Conservation (phyloP, 2,888 invertebrate species). For the Scrobipalpa costella region DNA sequence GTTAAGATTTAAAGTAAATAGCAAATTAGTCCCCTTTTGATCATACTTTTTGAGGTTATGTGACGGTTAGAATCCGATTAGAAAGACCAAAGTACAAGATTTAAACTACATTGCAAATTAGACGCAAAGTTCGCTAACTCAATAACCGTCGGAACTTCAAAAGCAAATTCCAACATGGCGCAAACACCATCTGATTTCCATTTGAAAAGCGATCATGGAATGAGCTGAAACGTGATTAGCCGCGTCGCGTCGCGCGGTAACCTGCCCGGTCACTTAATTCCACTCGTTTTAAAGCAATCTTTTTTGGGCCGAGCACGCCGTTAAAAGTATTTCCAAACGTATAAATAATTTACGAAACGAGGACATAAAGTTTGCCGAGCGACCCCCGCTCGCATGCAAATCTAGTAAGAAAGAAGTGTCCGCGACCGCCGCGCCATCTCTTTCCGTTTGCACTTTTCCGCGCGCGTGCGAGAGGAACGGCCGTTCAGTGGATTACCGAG, state of each 20-base stretch:
- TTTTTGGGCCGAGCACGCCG: conserved; percentile 67
- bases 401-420: conserved; percentile 78
- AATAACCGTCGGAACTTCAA: conserved; percentile 15
- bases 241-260: conserved; percentile 53
- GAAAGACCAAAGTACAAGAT: conserved; percentile 11
- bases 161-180: conserved; percentile 16
- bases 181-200: conserved; percentile 26
- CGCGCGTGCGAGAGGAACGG: conserved; percentile 47
- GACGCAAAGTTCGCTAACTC: conserved; percentile 17
- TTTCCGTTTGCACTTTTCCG: conserved; percentile 47
- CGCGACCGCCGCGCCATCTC: conserved; percentile 64
- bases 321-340: conserved; percentile 79
- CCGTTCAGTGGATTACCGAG: conserved; percentile 44
- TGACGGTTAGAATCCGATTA: not conserved
- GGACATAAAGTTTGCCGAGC: conserved; percentile 79
- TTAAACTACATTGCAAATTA: conserved; percentile 17
- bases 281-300: conserved; percentile 70
- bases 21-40: not conserved
- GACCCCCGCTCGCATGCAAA: conserved; percentile 78
- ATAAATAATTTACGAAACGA: conserved; percentile 80
- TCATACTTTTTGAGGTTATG: no score
- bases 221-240: conserved; percentile 53
- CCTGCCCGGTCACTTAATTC: conserved; percentile 69
- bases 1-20: conserved; percentile 18
- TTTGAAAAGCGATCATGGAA: conserved; percentile 47